Conservation (phyloP, 2,888 invertebrate genomes). For the Tanytarsus gracilentus region DNA sequence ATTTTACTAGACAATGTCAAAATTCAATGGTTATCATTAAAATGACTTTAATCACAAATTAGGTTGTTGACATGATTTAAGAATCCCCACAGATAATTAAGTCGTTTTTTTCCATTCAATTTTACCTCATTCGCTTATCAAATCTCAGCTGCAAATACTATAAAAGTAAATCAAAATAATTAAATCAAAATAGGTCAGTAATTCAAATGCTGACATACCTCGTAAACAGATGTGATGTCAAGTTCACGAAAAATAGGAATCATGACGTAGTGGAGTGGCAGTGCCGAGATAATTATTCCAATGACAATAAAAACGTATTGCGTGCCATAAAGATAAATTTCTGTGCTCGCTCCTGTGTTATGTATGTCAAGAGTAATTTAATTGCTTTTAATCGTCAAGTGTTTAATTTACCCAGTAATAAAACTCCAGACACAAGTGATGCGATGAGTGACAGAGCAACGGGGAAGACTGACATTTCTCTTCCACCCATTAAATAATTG, state of each 20-base stretch:
- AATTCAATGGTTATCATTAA: too few species aligned
- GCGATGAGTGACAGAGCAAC: conserved; percentile 63
- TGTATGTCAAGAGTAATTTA: conserved; percentile 56
- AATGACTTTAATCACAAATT: too few species aligned
- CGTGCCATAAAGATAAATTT: conserved; percentile 69
- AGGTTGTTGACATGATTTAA: too few species aligned
- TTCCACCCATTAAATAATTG: conserved; percentile 58
- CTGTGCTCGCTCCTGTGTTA: conserved; percentile 66
- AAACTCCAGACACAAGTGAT: conserved; percentile 68
- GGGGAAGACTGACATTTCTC: conserved; percentile 59
- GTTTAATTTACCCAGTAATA: conserved; percentile 51
- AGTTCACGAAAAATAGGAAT: conserved; percentile 63
- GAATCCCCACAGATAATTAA: too few species aligned
- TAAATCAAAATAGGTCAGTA: not conserved
- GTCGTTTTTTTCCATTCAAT: too few species aligned
- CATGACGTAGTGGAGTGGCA: conserved; percentile 53
- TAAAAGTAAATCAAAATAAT: conserved; percentile 32
- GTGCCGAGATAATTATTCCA: conserved; percentile 51
- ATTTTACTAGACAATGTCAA: too few species aligned
- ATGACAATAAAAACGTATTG: conserved; percentile 58
- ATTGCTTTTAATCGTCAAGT: not conserved
- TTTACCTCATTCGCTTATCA: conserved; percentile 52
- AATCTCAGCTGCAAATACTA: conserved; percentile 60
- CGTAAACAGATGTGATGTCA: conserved; percentile 64
- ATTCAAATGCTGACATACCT: conserved; percentile 45